Base-by-base conservation (phyloP, 2,113 vertebrate species). In the Desmodus rotundus region DNA sequence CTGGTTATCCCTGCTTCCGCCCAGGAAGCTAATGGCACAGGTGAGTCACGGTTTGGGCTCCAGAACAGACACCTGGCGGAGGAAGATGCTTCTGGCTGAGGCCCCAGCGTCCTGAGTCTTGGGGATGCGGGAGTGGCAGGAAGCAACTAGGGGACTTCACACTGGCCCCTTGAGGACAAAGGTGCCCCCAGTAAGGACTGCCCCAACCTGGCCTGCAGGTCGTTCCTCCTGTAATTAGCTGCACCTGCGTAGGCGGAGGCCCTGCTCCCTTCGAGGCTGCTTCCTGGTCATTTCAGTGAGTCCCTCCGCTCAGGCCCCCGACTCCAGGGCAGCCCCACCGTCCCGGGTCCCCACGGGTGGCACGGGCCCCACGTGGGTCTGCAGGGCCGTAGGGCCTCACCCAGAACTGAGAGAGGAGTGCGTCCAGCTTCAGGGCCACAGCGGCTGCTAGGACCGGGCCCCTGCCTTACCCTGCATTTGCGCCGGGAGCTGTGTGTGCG, bases 191-290 rank as follows among this genome's bases (percentile, higher is more conserved):
- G 54, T 36, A 14, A 36, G 56, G 54, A 7, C 33, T 5, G 33
- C 22, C 73, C 36, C 31, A 4, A 13, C 58, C 45, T 7, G 68
- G 36, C 58, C 24, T 12, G 4, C 17, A 7, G 12, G n/a, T 16
- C 24, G 0, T 3, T 5, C 15, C 14, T 65, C 73, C 45, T 31
- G 4, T 52, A 3, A 12, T 2, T 10, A 9, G 43, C 54, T 16
- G 31, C 24, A 1, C 3, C 5, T 26, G 24, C 16, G 0, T 7
- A 6, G 33, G 52, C 36, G 0, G 7, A 36, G n/a, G 45, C 56
- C 22, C 33, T 2, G 31, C 52, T 38, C n/a, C 61, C 45, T 13
- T 3, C 2, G 0, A 8, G 11, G 43, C 22, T 50, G 56, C 72
- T 76, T 13, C 22, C 4, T 4, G 9, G 56, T 36, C 43, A 14